Evolutionary conservation across 2,113 vertebrate species (phyloP).

Genomic region (Candoia aspera): DNA sequence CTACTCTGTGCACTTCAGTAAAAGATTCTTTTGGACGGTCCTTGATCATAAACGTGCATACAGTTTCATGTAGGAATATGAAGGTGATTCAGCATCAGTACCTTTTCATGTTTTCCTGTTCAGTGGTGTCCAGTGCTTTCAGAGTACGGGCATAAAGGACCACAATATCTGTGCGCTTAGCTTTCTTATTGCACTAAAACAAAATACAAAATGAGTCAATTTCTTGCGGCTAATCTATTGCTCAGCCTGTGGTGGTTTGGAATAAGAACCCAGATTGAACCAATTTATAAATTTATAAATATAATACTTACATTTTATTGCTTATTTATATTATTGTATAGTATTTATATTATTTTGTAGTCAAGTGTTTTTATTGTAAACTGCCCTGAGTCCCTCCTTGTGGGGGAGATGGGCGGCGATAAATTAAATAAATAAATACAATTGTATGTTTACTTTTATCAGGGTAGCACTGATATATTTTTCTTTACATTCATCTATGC

Average conservation of each 20-base stretch:
- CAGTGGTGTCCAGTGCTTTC: conserved; percentile 86
- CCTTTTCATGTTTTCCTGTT: conserved; percentile 89
- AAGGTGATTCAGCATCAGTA: conserved; percentile 42
- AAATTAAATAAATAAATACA: too few relatives aligned
- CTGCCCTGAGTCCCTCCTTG: too few relatives aligned
- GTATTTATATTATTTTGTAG: too few relatives aligned
- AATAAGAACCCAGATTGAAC: neutral
- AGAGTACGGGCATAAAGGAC: conserved; percentile 89
- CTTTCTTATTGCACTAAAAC: conserved; percentile 94
- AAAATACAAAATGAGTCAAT: conserved; percentile 7
- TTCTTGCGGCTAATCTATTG: neutral
- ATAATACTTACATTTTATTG: too few relatives aligned
- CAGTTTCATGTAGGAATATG: neutral
- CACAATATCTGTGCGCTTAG: conserved; percentile 89
- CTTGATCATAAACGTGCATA: neutral
- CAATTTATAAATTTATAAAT: too few relatives aligned
- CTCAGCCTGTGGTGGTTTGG: neutral
- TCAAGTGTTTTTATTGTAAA: too few relatives aligned
- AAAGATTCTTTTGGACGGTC: neutral
- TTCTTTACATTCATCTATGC: neutral
- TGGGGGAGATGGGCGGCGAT: too few relatives aligned
- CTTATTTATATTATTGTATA: too few relatives aligned
- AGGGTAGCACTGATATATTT: neutral
- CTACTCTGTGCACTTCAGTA: neutral
- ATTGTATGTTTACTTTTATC: neutral